Evolutionary conservation across 2,888 invertebrate species (phyloP).

Genomic region (Zygothrica quintamaculata): DNA sequence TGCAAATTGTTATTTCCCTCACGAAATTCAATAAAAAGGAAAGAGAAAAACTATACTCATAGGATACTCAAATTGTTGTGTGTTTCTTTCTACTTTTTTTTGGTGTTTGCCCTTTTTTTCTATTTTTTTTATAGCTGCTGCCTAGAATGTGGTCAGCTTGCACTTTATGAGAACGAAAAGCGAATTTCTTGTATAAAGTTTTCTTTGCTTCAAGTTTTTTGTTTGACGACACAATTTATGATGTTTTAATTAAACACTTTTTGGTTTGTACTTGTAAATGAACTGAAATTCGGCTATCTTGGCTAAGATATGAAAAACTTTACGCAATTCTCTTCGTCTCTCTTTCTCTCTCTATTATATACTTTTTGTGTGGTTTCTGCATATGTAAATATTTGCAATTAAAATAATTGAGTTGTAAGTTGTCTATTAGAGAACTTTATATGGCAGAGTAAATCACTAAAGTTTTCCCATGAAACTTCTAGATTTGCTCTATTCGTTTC

Average conservation of each 20-base stretch:
- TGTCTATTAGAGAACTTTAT: slow-evolving; percentile 41
- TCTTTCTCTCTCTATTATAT: neutral
- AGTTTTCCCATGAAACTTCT: slow-evolving; percentile 22
- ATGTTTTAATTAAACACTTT: slow-evolving; percentile 39
- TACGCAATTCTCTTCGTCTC: neutral
- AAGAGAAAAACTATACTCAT: neutral
- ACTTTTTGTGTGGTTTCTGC: neutral
- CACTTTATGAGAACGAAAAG: slow-evolving; percentile 24
- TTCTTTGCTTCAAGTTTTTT: slow-evolving; percentile 7
- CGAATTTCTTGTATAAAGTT: slow-evolving; percentile 22
- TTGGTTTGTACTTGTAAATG: neutral
- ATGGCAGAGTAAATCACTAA: slow-evolving; percentile 26
- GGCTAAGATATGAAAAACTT: no score
- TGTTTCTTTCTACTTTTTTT: no score
- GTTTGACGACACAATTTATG: slow-evolving; percentile 14
- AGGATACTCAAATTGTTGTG: slow-evolving; percentile 15
- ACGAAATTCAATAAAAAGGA: slow-evolving; percentile 53
- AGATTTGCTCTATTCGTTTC: slow-evolving; percentile 14
- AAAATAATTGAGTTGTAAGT: slow-evolving; percentile 58
- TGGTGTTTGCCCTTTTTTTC: no score
- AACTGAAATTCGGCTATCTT: slow-evolving; percentile 28
- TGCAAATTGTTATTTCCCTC: slow-evolving; percentile 46
- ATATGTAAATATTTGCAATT: slow-evolving; percentile 59
- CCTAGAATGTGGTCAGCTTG: slow-evolving; percentile 29
- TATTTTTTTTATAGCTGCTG: slow-evolving; percentile 16